A percentile compares a stretch with the other conserved stretches of the same genome.
Conservation (phyloP, 2,797 vertebrate species). For the Carapus acus region DNA sequence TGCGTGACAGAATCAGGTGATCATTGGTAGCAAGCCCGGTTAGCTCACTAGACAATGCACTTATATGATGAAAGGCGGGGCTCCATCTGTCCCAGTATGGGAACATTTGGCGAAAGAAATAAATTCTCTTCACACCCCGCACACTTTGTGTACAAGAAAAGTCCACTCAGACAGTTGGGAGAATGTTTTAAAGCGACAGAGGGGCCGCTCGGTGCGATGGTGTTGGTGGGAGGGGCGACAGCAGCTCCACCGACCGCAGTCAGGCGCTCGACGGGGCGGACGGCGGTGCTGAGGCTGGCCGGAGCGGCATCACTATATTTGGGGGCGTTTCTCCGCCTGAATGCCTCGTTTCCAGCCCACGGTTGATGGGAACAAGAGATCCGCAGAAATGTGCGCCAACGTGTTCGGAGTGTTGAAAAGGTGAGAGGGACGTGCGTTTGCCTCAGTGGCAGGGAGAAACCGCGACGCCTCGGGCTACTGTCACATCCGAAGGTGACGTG, state of each 20-base stretch:
- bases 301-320: conserved; percentile 11
- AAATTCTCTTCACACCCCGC: too few species aligned
- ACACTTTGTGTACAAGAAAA: fast-evolving
- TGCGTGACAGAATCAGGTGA: conserved; percentile 62
- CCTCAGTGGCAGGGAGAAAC: not conserved
- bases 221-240: conserved; percentile 64
- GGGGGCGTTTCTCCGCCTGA: conserved; percentile 10
- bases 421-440: conserved; percentile 59
- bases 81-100: too few species aligned
- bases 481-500: conserved; percentile 28
- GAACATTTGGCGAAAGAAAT: too few species aligned
- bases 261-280: conserved; percentile 28
- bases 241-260: conserved; percentile 46
- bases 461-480: conserved; percentile 14
- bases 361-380: conserved; percentile 66
- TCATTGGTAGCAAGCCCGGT: conserved; percentile 14
- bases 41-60: conserved; percentile 32
- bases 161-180: not conserved
- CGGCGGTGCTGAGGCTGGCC: conserved; percentile 43
- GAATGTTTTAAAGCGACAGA: not conserved
- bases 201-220: not conserved
- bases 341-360: conserved; percentile 17
- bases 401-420: conserved; percentile 78
- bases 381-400: conserved; percentile 74
- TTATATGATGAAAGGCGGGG: not conserved